Evolutionary conservation across 2,888 invertebrate genomes (phyloP).

Genomic region (Drosophila quinaria): DNA sequence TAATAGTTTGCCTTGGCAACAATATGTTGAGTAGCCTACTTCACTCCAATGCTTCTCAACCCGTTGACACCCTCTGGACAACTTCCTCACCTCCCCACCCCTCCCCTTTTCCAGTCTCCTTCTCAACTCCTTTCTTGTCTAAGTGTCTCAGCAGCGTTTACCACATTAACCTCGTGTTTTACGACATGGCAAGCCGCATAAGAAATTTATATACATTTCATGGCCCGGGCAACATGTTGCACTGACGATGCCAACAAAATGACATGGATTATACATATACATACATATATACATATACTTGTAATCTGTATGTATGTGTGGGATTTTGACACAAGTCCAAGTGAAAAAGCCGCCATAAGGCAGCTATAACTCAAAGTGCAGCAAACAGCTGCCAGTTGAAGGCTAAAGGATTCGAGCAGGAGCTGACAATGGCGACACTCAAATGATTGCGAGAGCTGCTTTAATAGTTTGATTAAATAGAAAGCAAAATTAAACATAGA

Average conservation of each 20-base stretch:
- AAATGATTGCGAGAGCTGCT: conserved; percentile 26
- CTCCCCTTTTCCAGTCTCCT: not conserved
- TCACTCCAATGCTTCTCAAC: not conserved
- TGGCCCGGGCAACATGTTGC: conserved; percentile 76
- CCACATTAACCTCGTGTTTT: conserved; percentile 79
- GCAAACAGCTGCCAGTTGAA: conserved; percentile 66
- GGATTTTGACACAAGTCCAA: conserved; percentile 75
- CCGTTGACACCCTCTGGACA: conserved; percentile 22
- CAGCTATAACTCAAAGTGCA: conserved; percentile 77
- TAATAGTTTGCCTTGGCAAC: conserved; percentile 75
- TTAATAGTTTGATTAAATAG: not conserved
- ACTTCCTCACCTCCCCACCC: not conserved
- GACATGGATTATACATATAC: conserved; percentile 30
- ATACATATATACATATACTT: conserved; percentile 19
- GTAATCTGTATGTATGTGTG: conserved; percentile 8
- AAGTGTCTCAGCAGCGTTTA: conserved; percentile 62
- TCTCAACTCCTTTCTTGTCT: conserved; percentile 7
- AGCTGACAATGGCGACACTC: conserved; percentile 52
- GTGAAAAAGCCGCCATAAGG: conserved; percentile 69
- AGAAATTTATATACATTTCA: conserved; percentile 80
- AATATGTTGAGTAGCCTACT: conserved; percentile 56
- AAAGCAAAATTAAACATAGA: too few species aligned
- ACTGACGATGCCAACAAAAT: conserved; percentile 59
- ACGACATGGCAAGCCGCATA: conserved; percentile 78
- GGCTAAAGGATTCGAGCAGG: conserved; percentile 42